A percentile compares a stretch with the other conserved stretches of the same genome.
These are phyloP conservation scores for Hoplodrina blanda DNA, from an alignment of 2,888 invertebrate genomes.

Conservation along the genomic window DNA sequence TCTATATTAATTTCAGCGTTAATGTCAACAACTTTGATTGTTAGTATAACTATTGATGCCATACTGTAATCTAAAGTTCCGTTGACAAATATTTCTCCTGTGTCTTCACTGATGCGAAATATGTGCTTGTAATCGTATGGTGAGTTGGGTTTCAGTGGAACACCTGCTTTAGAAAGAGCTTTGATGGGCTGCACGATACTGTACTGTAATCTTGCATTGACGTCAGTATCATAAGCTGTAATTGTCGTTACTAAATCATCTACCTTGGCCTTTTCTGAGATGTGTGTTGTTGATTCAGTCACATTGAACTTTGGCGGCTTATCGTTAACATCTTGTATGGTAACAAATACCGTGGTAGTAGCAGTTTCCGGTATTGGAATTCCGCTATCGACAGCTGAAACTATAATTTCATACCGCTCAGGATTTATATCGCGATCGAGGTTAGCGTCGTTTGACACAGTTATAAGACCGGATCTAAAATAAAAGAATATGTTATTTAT, in stretches of 20 bases:
- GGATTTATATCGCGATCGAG: slow-evolving; percentile 93
- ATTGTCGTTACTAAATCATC: slow-evolving; percentile 92
- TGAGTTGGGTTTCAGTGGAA: slow-evolving; percentile 91
- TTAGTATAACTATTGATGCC: slow-evolving; percentile 94
- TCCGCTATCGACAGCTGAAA: slow-evolving; percentile 94
- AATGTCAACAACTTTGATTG: slow-evolving; percentile 92
- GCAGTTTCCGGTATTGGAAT: slow-evolving; percentile 94
- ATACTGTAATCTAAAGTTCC: slow-evolving; percentile 93
- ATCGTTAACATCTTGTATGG: slow-evolving; percentile 94
- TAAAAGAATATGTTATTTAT: background rate
- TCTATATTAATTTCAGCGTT: slow-evolving; percentile 93
- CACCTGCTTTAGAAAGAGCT: slow-evolving; percentile 94
- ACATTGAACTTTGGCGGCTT: slow-evolving; percentile 94
- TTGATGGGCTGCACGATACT: slow-evolving; percentile 92
- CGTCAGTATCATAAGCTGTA: slow-evolving; percentile 93
- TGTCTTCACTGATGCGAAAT: slow-evolving; percentile 93
- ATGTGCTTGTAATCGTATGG: slow-evolving; percentile 92
- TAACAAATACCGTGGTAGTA: slow-evolving; percentile 93
- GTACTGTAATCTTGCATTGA: slow-evolving; percentile 92
- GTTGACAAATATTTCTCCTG: slow-evolving; percentile 93
- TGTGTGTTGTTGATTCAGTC: slow-evolving; percentile 92
- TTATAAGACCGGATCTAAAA: slow-evolving; percentile 92
- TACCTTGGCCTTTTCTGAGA: slow-evolving; percentile 92
- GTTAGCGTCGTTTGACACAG: slow-evolving; percentile 93
- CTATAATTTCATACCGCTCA: slow-evolving; percentile 93